Percentiles rank a stretch among this genome's conserved stretches.
These are phyloP conservation scores for Bombyx mori DNA, from an alignment of 1,140 invertebrate species.

Conservation along the genomic window DNA sequence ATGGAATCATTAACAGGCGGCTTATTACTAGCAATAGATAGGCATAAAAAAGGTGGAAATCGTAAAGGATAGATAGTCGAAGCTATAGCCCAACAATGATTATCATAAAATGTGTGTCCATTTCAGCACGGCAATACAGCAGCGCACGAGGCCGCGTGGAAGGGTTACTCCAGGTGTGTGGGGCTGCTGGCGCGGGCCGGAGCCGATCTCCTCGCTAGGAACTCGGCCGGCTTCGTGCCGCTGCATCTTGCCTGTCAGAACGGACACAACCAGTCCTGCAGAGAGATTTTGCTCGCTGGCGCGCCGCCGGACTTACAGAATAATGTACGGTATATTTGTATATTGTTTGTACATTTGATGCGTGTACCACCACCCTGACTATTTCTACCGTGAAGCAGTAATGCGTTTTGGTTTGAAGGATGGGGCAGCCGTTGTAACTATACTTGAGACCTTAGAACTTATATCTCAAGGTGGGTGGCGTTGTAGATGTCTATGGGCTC, in stretches of 20 bases:
- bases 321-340: slow-evolving; percentile 77
- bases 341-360: neutral
- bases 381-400: too few relatives aligned
- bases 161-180: slow-evolving; percentile 90
- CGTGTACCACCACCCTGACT: too few relatives aligned
- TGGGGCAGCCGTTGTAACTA: too few relatives aligned
- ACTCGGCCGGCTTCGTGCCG: slow-evolving; percentile 92
- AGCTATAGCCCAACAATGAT: neutral
- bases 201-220: slow-evolving; percentile 81
- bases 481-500: too few relatives aligned
- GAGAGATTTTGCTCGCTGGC: slow-evolving; percentile 89
- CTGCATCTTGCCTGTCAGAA: slow-evolving; percentile 96
- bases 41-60: too few relatives aligned
- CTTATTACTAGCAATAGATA: too few relatives aligned
- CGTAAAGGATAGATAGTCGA: too few relatives aligned
- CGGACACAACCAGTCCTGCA: slow-evolving; percentile 95
- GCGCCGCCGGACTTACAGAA: slow-evolving; percentile 92
- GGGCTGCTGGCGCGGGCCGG: slow-evolving; percentile 80
- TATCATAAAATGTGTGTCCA: neutral
- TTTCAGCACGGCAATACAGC: slow-evolving; percentile 92
- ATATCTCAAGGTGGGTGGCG: too few relatives aligned
- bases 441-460: too few relatives aligned
- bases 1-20: too few relatives aligned
- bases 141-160: slow-evolving; percentile 94
- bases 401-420: too few relatives aligned